phyloP scores from a whole-genome alignment of 2,888 invertebrate species.

The Sphaeridia pumilis region DNA sequence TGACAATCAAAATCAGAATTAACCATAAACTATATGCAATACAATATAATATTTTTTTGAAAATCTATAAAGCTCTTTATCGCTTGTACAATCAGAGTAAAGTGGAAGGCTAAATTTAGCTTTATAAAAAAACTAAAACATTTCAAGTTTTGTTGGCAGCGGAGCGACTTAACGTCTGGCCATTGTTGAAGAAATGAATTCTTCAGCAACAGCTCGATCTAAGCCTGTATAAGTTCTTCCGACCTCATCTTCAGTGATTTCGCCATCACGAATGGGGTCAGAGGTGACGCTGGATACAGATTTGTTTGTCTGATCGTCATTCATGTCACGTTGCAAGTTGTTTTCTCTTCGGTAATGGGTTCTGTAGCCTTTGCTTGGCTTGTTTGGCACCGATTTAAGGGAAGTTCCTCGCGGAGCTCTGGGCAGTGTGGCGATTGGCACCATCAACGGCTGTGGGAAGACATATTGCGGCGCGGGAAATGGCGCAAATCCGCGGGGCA shows the following conservation, averaged over 20 bases:
- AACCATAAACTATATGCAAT: no score
- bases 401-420: not conserved
- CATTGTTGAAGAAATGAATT: conserved; percentile 41
- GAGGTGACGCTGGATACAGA: not conserved
- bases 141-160: no score
- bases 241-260: conserved; percentile 39
- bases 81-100: no score
- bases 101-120: no score
- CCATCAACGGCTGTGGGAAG: conserved; percentile 1
- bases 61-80: no score
- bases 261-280: conserved; percentile 21
- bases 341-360: not conserved
- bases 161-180: conserved; percentile 31
- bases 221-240: conserved; percentile 41
- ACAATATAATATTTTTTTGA: no score
- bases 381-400: not conserved
- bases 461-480: not conserved
- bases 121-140: no score
- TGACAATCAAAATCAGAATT: no score
- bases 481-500: not conserved
- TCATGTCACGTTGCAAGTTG: not conserved
- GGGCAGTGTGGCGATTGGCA: not conserved
- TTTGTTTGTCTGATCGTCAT: not conserved
- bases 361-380: not conserved
- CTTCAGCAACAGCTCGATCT: conserved; percentile 41